These are phyloP conservation scores for Phrynocephalus vlangalii DNA, from an alignment of 2,797 vertebrate species.

Conservation along the genomic window DNA sequence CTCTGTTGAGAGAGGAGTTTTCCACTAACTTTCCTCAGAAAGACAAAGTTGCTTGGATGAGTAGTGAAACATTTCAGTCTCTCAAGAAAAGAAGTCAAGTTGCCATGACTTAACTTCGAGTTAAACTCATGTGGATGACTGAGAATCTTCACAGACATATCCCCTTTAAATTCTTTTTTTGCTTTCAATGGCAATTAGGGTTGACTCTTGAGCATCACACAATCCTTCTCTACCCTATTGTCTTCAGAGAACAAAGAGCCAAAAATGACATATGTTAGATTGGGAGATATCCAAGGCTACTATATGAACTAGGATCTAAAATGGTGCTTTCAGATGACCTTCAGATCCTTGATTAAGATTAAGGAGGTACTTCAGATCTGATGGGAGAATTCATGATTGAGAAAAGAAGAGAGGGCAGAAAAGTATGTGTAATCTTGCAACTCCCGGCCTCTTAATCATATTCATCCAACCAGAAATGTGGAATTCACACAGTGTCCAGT, in stretches of 20 bases:
- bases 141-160: too few species aligned
- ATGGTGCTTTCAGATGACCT: background rate
- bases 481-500: background rate
- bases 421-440: too few species aligned
- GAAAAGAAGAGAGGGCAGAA: background rate
- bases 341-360: background rate
- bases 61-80: too few species aligned
- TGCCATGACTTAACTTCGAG: too few species aligned
- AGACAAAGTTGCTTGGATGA: too few species aligned
- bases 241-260: too few species aligned
- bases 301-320: too few species aligned
- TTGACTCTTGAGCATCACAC: background rate
- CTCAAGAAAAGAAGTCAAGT: too few species aligned
- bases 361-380: background rate
- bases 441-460: background rate
- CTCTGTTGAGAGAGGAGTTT: too few species aligned
- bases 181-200: background rate
- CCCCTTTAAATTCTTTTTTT: background rate
- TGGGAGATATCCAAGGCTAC: background rate
- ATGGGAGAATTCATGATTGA: background rate
- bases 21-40: too few species aligned
- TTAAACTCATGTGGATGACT: too few species aligned
- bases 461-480: background rate
- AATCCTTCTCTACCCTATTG: background rate
- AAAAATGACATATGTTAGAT: background rate